Base-by-base conservation (phyloP, 2,797 vertebrate genomes). In the Chelon labrosus region DNA sequence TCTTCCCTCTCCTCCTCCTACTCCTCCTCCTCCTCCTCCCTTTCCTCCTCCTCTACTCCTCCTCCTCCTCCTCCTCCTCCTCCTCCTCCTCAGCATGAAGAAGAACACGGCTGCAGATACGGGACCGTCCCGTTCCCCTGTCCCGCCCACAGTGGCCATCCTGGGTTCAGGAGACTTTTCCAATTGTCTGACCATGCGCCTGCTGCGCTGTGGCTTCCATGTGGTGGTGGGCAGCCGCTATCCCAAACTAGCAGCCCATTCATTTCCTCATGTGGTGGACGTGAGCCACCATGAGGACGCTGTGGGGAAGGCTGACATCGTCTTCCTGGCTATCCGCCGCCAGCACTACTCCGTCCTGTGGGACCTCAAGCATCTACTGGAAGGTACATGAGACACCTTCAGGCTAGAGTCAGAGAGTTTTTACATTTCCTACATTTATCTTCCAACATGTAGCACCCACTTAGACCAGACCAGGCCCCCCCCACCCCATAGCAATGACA, bases 211-310 rank as follows among this genome's bases (percentile, higher is more conserved):
- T 0, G 97, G 97, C 53, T 98, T 97, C 83, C 95, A 95, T 0
- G 97, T 99, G 82, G 96, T 97, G 0, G 91, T 99, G 74, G 98
- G 98, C 78, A 99, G 97, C 77, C 96, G 97, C 65, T 96, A 96
- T 35, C 97, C 98, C 27, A 97, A 98, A 66, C 90, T 94, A 25
- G 96, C 96, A 2, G 94, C 96, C 2, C 96, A 97, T 67, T 96
- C 95, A 63, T 98, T 98, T 80, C 98, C 97, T 4, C 97, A 98
- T 1, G 97, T 98, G 70, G 97, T 98, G 63, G 98, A 99, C 35
- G 96, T 99, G 79, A 98, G 96, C 7, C 96, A 98, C 79, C 96
- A 98, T 4, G 97, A 99, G 85, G 97, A 99, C n/a, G 97, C 96
- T 1, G 92, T 98, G 59, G 86, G 92, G 51, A 99, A 98, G 90